These are phyloP conservation scores for Acanthoscelides obtectus DNA, from an alignment of 2,888 invertebrate genomes.

Conservation along the genomic window DNA sequence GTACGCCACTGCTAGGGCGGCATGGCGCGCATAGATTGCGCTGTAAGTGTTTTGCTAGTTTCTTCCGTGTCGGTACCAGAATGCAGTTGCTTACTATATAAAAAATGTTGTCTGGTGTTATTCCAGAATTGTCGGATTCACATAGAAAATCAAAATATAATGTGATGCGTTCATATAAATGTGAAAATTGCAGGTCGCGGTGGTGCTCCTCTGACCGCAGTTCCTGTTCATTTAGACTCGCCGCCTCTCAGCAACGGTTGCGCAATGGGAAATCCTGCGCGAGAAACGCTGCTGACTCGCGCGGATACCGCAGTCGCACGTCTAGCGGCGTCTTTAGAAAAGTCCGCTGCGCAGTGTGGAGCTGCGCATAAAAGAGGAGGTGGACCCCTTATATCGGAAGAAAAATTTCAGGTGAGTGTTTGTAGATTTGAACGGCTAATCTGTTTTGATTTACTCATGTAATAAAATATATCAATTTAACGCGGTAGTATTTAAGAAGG, in stretches of 20 bases:
- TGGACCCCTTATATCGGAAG: conserved; percentile 68
- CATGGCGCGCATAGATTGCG: too few relatives aligned
- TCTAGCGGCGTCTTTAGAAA: conserved; percentile 62
- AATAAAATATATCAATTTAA: too few relatives aligned
- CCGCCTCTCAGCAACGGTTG: conserved; percentile 34
- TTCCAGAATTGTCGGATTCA: too few relatives aligned
- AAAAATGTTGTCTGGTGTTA: too few relatives aligned
- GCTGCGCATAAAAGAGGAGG: conserved; percentile 73
- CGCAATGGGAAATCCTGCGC: conserved; percentile 28
- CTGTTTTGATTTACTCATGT: too few relatives aligned
- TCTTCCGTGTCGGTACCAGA: too few relatives aligned
- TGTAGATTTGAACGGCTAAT: not conserved
- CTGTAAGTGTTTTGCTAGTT: too few relatives aligned
- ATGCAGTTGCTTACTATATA: too few relatives aligned
- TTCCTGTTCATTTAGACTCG: conserved; percentile 32
- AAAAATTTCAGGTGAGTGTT: conserved; percentile 64
- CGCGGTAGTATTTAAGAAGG: too few relatives aligned
- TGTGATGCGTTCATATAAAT: too few relatives aligned
- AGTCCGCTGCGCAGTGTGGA: conserved; percentile 65
- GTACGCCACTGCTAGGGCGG: too few relatives aligned
- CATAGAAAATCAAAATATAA: too few relatives aligned
- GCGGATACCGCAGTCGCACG: conserved; percentile 68
- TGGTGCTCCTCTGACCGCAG: conserved; percentile 25
- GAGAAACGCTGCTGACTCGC: conserved; percentile 59
- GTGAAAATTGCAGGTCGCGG: conserved; percentile 30